Evolutionary conservation across 2,113 vertebrate genomes (phyloP).

Genomic region (Microtus montanus): DNA sequence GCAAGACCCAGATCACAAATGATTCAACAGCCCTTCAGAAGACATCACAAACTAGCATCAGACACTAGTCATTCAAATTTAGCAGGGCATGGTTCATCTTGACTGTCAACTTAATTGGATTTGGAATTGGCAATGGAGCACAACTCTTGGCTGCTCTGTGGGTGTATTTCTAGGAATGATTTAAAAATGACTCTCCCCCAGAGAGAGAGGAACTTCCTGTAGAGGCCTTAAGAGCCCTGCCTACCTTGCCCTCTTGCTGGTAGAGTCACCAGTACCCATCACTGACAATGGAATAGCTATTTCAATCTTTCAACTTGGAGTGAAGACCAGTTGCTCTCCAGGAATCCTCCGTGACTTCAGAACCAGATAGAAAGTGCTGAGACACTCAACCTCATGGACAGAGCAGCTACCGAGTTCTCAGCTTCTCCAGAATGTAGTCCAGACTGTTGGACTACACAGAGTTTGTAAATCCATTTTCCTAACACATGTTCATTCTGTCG

Average conservation of each 20-base stretch:
- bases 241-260: neutral
- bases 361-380: neutral
- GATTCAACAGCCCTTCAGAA: neutral
- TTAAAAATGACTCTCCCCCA: neutral
- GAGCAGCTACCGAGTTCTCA: neutral
- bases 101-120: neutral
- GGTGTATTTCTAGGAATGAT: neutral
- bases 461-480: neutral
- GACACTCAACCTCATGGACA: neutral
- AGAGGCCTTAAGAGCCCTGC: neutral
- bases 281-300: neutral
- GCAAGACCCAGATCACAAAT: neutral
- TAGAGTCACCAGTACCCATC: neutral
- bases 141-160: neutral
- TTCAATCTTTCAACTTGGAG: neutral
- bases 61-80: neutral
- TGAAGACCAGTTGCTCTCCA: neutral
- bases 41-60: neutral
- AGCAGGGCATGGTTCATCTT: neutral
- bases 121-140: neutral
- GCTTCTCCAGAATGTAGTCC: neutral
- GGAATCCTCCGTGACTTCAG: neutral
- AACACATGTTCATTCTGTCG: neutral
- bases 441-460: too few species aligned
- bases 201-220: neutral